Conservation (phyloP, 2,888 invertebrate genomes). For the Noctua janthe region DNA sequence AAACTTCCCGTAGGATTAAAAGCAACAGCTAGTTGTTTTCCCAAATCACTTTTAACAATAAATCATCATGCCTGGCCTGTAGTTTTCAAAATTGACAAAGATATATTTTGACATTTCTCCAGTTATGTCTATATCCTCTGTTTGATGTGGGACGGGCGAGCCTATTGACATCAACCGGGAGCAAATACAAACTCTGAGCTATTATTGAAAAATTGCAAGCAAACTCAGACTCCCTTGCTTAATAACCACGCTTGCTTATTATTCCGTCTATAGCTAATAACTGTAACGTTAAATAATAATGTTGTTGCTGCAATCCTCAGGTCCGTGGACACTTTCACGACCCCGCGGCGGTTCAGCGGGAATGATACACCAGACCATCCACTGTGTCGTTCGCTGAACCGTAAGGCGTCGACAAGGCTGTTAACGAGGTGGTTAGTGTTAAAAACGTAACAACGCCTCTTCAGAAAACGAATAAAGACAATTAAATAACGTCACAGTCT, state of each 20-base stretch:
- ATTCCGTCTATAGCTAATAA: neutral
- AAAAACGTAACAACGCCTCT: no score
- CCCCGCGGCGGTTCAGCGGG: constrained; percentile 38
- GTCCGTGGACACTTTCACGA: constrained; percentile 61
- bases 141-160: no score
- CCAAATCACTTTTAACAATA: neutral
- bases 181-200: neutral
- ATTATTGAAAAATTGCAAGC: neutral
- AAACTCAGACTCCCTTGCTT: neutral
- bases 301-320: constrained; percentile 47
- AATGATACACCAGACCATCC: constrained; percentile 57
- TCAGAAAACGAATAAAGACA: neutral
- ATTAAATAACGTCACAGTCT: neutral
- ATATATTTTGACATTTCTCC: neutral
- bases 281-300: neutral
- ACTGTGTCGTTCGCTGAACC: constrained; percentile 57
- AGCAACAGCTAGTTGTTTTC: neutral
- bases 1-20: no score
- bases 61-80: neutral
- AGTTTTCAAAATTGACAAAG: neutral
- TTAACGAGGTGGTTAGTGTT: neutral
- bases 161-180: neutral
- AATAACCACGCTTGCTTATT: neutral
- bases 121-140: neutral
- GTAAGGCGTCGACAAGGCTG: constrained; percentile 3